Evolutionary conservation across 2,888 invertebrate genomes (phyloP).

Genomic region (Drosophila antonietae): DNA sequence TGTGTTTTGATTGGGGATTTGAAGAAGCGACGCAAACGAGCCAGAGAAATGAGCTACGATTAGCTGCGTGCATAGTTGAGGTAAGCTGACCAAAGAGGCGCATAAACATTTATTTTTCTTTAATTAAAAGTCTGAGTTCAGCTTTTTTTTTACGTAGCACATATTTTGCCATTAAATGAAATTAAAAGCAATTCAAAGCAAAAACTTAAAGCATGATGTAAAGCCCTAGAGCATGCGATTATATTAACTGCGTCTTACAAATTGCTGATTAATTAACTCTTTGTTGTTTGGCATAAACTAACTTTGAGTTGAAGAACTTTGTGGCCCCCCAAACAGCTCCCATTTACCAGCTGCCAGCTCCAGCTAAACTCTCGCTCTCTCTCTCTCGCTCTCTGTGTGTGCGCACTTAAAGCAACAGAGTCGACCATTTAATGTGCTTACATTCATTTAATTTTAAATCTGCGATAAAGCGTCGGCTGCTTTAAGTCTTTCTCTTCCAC

Average conservation of each 20-base stretch:
- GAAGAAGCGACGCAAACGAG: neutral
- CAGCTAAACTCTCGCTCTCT: conserved; percentile 5
- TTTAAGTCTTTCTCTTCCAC: conserved; percentile 50
- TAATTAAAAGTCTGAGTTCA: conserved; percentile 11
- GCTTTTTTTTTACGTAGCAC: neutral
- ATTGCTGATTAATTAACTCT: conserved; percentile 76
- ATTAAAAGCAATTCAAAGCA: conserved; percentile 11
- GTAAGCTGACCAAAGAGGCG: neutral
- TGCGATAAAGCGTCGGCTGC: conserved; percentile 71
- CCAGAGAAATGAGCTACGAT: conserved; percentile 4
- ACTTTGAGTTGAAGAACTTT: conserved; percentile 57
- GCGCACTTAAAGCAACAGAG: conserved; percentile 55
- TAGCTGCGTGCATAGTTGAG: conserved; percentile 3
- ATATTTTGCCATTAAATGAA: neutral
- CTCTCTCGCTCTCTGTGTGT: neutral
- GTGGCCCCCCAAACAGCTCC: neutral
- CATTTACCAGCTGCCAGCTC: neutral
- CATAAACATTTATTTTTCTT: conserved; percentile 8
- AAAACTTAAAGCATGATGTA: conserved; percentile 41
- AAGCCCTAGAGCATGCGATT: conserved; percentile 50
- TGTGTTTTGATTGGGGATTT: conserved; percentile 29
- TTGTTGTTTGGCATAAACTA: conserved; percentile 61
- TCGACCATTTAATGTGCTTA: conserved; percentile 74
- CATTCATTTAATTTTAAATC: conserved; percentile 76
- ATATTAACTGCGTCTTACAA: conserved; percentile 54